Evolutionary conservation across 2,888 invertebrate species (phyloP).

Genomic region (Artemia sinica): DNA sequence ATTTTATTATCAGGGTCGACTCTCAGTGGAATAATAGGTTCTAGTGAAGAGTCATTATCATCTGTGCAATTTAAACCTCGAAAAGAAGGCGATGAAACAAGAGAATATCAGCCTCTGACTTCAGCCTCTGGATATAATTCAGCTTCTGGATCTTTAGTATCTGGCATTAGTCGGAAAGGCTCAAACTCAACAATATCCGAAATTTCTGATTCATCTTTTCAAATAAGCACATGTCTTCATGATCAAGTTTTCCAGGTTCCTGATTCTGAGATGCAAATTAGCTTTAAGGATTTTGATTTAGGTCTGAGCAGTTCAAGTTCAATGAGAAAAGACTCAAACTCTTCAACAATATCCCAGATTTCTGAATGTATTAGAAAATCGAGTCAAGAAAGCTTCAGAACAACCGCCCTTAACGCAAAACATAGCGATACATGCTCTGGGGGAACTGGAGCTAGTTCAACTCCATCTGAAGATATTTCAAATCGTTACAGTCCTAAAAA

Average conservation of each 20-base stretch:
- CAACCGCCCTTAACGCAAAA: not conserved
- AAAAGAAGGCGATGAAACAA: too few species aligned
- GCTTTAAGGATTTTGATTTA: not conserved
- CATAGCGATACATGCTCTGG: not conserved
- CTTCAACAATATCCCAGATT: not conserved
- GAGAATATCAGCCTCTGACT: too few species aligned
- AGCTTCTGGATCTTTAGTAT: not conserved
- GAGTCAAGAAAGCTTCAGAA: not conserved
- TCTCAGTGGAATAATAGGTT: too few species aligned
- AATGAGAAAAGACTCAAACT: not conserved
- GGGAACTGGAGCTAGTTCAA: not conserved
- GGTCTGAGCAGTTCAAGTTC: not conserved
- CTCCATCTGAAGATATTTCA: not conserved
- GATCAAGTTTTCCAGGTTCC: not conserved
- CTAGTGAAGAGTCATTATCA: too few species aligned
- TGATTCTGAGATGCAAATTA: not conserved
- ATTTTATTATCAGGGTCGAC: too few species aligned
- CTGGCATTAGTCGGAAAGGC: not conserved
- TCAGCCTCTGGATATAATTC: not conserved
- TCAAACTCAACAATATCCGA: not conserved
- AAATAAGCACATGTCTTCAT: not conserved
- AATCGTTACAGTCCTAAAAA: not conserved
- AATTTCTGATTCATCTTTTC: slow-evolving; percentile 6
- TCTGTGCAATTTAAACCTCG: too few species aligned
- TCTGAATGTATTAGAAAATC: not conserved